These are phyloP conservation scores for Oncorhynchus mykiss DNA, from an alignment of 2,113 vertebrate species.

Conservation along the genomic window DNA sequence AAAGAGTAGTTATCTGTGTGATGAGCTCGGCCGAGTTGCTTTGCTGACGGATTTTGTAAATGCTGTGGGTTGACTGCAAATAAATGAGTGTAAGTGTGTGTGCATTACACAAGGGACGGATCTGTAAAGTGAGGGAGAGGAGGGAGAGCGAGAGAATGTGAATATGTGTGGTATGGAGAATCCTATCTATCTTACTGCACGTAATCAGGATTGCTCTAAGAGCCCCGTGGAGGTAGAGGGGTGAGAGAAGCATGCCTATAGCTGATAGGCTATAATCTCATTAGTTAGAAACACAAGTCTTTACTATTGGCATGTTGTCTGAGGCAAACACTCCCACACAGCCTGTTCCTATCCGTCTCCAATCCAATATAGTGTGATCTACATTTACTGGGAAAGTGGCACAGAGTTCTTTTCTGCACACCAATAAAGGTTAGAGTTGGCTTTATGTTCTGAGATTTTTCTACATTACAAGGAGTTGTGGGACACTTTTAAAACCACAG, in stretches of 20 bases:
- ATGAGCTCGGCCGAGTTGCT: no score
- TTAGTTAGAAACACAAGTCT: conserved; percentile 61
- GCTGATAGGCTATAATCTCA: conserved; percentile 64
- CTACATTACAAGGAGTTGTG: conserved; percentile 9
- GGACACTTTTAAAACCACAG: background rate
- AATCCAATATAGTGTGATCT: conserved; percentile 47
- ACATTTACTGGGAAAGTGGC: conserved; percentile 43
- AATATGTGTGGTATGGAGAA: background rate
- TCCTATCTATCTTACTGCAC: no score
- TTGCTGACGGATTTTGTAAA: no score
- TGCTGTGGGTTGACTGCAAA: background rate
- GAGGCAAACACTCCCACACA: conserved; percentile 39
- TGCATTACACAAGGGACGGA: background rate
- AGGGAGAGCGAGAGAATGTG: background rate
- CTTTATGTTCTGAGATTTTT: conserved; percentile 56
- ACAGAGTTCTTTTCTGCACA: conserved; percentile 40
- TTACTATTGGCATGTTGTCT: conserved; percentile 65
- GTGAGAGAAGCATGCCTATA: conserved; percentile 53
- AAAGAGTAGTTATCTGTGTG: no score
- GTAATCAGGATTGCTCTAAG: no score
- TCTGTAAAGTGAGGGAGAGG: background rate
- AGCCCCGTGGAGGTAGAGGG: background rate
- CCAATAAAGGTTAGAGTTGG: conserved; percentile 63
- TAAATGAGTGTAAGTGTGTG: background rate
- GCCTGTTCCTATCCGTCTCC: conserved; percentile 57